Evolutionary conservation across 30 jellyfish, hydroid and myxozoan genomes (phyloP), one percentile per base, ranked within the genome.

Genomic region (Phacellophora camtschatica): DNA sequence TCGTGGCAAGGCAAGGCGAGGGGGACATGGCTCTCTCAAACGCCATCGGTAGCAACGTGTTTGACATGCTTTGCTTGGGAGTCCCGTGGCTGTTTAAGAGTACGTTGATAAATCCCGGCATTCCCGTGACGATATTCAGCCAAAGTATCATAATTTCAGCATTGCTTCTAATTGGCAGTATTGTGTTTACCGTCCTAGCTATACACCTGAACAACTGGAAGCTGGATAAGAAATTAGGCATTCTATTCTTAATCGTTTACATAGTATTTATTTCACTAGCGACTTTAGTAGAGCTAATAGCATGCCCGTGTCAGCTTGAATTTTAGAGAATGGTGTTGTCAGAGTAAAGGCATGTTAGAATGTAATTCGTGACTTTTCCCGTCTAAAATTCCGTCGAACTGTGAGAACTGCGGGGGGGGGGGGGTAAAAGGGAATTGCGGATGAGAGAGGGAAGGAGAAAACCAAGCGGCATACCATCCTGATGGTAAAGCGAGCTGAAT

Each of bases 1-100:
- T 95, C 55, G 99, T 95, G 0, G 97, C 97, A 1, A 82, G 99
- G 49, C 97, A 95, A 77, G 99, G 98, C 61, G 79, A 85, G 61
- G 99, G 96, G 3, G 97, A 89, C 86, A 95, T 95, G 99, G 98
- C 98, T 7, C 77, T 95, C 9, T 85, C 99, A 7, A 95, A 90
- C 62, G 98, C 99, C 45, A 89, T 95, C 7, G 99, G 99, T 16
- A 89, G 98, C 48, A 95, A 95, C 67, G 98, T 95, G 34, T 95
- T 95, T 70, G 99, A 95, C 54, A 89, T 95, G 97, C 66, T 95
- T 22, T 95, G 99, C 70, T 62, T 95, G 41, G 99, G 99, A 9
- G 77, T 95, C 10, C 99, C 99, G 48, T 95, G 99, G 99, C 64
- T 95, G 25, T 41, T 95, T 88, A 95, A 88, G 82, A 83, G 98